phyloP scores from a whole-genome alignment of 2,888 invertebrate species.

The Philhelius pedissequus region DNA sequence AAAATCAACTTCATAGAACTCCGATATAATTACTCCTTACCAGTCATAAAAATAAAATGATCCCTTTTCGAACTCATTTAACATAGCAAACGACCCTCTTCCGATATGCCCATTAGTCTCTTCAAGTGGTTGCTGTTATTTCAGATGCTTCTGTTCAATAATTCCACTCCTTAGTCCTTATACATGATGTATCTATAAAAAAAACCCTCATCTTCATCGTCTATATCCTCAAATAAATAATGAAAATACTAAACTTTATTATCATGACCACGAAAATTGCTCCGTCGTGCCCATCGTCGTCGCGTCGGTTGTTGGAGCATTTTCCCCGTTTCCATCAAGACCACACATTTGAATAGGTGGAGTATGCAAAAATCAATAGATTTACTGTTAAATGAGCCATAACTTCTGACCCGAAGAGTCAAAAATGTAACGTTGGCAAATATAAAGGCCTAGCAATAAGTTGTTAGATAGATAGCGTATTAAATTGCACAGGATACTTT shows the following conservation, averaged over 20 bases:
- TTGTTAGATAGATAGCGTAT: not conserved
- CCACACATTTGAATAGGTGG: not conserved
- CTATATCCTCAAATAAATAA: slow-evolving; percentile 37
- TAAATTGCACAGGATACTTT: not conserved
- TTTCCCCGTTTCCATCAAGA: not conserved
- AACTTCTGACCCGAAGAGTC: slow-evolving; percentile 34
- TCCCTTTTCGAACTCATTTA: slow-evolving; percentile 47
- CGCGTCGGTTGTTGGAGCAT: not conserved
- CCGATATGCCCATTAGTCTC: slow-evolving; percentile 36
- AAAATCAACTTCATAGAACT: not conserved
- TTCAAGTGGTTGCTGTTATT: slow-evolving; percentile 1
- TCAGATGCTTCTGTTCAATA: not conserved
- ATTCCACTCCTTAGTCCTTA: not conserved
- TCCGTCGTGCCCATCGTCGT: not conserved
- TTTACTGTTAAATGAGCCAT: slow-evolving; percentile 44
- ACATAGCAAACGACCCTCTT: slow-evolving; percentile 48
- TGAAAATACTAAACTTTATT: slow-evolving; percentile 61
- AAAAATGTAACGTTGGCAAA: slow-evolving; percentile 19
- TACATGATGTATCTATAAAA: too few species aligned
- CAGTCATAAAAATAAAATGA: slow-evolving; percentile 22
- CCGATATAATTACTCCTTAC: slow-evolving; percentile 6
- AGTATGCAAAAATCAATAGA: slow-evolving; percentile 43
- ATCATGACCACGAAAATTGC: slow-evolving; percentile 49
- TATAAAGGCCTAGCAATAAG: slow-evolving; percentile 3
- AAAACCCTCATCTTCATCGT: not conserved